Evolutionary conservation across 1,140 invertebrate genomes (phyloP).

Genomic region (Drosophila mauritiana): DNA sequence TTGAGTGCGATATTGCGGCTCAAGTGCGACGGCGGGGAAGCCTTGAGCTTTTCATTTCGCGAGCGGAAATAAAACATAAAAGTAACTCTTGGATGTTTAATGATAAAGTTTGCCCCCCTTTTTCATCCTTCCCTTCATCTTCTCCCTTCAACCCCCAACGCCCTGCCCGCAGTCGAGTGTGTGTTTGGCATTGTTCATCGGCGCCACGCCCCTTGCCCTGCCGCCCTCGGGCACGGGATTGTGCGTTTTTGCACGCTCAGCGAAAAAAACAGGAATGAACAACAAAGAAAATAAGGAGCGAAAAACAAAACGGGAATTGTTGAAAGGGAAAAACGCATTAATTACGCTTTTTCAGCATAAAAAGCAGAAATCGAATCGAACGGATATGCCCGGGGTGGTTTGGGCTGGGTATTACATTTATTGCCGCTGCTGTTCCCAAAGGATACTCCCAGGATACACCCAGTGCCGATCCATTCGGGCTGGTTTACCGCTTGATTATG

Average conservation of each 20-base stretch:
- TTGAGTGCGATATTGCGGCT: conserved; percentile 79
- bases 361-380: conserved; percentile 52
- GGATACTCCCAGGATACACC: conserved; percentile 35
- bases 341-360: conserved; percentile 77
- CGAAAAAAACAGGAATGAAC: conserved; percentile 48
- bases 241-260: conserved; percentile 72
- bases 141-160: background rate
- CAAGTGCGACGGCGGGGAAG: conserved; percentile 60
- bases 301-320: conserved; percentile 46
- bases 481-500: conserved; percentile 75
- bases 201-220: conserved; percentile 35
- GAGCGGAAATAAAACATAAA: conserved; percentile 80
- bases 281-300: conserved; percentile 21
- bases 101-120: conserved; percentile 65
- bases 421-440: conserved; percentile 12
- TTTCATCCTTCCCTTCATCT: background rate
- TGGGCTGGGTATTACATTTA: conserved; percentile 50
- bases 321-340: conserved; percentile 73
- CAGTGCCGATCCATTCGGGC: conserved; percentile 48
- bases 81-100: conserved; percentile 80
- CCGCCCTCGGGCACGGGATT: conserved; percentile 40
- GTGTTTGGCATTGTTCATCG: conserved; percentile 51
- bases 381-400: conserved; percentile 54
- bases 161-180: conserved; percentile 15
- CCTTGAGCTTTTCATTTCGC: conserved; percentile 65